Conservation (phyloP, 2,888 invertebrate genomes). For the Heliconius erato region DNA sequence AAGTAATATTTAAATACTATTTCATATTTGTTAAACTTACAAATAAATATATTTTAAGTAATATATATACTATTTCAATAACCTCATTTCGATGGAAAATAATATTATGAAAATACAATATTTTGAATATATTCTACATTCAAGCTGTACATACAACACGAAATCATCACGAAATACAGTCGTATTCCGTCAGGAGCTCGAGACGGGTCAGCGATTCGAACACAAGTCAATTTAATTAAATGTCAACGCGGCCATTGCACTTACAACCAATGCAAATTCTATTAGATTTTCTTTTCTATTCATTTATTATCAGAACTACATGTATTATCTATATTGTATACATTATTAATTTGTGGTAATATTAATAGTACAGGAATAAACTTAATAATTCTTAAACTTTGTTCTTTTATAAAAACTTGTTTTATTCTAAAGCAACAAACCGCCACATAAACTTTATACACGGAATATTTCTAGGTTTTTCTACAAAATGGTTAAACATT, state of each 20-base stretch:
- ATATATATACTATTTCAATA: too few species aligned
- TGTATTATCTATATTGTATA: too few species aligned
- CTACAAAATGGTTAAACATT: slow-evolving; percentile 1
- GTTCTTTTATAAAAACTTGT: not conserved
- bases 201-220: slow-evolving; percentile 67
- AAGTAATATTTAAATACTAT: not conserved
- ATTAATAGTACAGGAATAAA: not conserved
- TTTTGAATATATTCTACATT: not conserved
- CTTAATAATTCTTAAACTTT: not conserved
- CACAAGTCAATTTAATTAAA: slow-evolving; percentile 78
- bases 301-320: not conserved
- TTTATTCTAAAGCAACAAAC: not conserved
- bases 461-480: not conserved
- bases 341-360: too few species aligned
- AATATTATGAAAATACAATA: slow-evolving; percentile 27
- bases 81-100: not conserved
- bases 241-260: slow-evolving; percentile 74
- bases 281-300: slow-evolving; percentile 11
- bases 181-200: slow-evolving; percentile 56
- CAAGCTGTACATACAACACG: slow-evolving; percentile 36
- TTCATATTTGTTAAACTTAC: not conserved
- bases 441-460: not conserved
- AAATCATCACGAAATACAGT: slow-evolving; percentile 53
- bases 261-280: slow-evolving; percentile 54
- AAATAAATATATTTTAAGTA: not conserved